These are phyloP conservation scores for Lepetodrilus schrolli DNA, from an alignment of 2,888 invertebrate genomes.

Conservation along the genomic window DNA sequence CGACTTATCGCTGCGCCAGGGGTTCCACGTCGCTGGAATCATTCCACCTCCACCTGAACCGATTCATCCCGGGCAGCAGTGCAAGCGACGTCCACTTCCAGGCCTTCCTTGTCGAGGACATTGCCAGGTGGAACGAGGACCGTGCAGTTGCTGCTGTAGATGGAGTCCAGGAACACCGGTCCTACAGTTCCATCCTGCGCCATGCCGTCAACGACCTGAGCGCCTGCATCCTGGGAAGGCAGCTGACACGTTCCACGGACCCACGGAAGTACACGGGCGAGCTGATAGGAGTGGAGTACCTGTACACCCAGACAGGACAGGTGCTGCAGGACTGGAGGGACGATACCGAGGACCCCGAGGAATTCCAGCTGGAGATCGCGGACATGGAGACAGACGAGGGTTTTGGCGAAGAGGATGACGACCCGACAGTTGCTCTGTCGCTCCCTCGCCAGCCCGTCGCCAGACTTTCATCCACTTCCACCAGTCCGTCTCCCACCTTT, in stretches of 20 bases:
- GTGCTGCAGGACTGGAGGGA: constrained; percentile 24
- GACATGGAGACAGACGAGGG: constrained; percentile 39
- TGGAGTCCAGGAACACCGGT: neutral
- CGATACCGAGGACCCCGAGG: neutral
- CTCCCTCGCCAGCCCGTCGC: neutral
- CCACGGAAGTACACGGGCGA: constrained; percentile 46
- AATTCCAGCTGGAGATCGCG: neutral
- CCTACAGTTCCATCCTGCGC: constrained; percentile 35
- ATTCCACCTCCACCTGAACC: constrained; percentile 46
- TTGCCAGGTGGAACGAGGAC: constrained; percentile 47
- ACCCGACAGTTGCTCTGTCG: neutral
- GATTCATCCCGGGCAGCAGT: constrained; percentile 52
- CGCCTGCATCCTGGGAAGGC: constrained; percentile 30
- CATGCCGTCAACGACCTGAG: constrained; percentile 35
- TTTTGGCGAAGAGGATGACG: constrained; percentile 37
- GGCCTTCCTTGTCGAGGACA: constrained; percentile 44
- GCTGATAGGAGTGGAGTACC: constrained; percentile 46
- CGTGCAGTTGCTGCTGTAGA: neutral
- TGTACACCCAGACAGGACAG: constrained; percentile 39
- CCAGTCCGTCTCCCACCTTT: neutral
- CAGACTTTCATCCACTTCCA: neutral
- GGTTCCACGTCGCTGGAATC: constrained; percentile 49
- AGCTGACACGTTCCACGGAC: constrained; percentile 13
- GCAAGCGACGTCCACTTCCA: constrained; percentile 45
- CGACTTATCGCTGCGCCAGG: constrained; percentile 41